These are phyloP conservation scores for Labeo catla DNA, from an alignment of 2,113 vertebrate species.

Conservation along the genomic window DNA sequence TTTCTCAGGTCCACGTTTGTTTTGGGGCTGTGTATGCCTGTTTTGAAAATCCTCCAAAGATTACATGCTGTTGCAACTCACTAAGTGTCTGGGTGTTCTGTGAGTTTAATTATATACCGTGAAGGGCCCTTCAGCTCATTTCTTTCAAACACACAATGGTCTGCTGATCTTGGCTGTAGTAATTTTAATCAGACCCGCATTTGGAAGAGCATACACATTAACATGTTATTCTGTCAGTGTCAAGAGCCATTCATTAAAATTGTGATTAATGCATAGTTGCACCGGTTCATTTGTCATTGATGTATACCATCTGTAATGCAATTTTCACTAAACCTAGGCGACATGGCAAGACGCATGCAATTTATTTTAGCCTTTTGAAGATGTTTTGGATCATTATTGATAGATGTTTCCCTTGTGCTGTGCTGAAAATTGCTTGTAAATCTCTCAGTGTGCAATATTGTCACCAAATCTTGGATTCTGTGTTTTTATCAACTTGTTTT, in stretches of 20 bases:
- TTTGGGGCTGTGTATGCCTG: neutral
- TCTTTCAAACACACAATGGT: conserved; percentile 21
- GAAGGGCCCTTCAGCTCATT: conserved; percentile 34
- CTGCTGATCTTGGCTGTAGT: conserved; percentile 19
- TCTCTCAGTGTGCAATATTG: neutral
- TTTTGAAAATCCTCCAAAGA: conserved; percentile 10
- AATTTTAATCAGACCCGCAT: conserved; percentile 32
- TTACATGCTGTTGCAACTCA: conserved; percentile 16
- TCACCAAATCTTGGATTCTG: neutral
- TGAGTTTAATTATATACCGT: conserved; percentile 24
- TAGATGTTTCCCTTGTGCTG: too few relatives aligned
- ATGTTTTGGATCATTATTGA: neutral
- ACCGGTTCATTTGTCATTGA: neutral
- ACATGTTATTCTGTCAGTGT: conserved; percentile 14
- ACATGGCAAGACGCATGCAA: neutral
- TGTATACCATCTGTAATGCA: neutral
- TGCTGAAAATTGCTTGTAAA: neutral
- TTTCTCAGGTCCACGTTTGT: neutral
- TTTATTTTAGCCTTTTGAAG: neutral
- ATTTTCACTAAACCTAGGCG: neutral
- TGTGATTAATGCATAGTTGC: conserved; percentile 15
- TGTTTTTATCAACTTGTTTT: neutral
- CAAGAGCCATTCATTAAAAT: conserved; percentile 7
- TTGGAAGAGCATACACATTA: conserved; percentile 34
- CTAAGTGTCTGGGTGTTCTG: conserved; percentile 22